Conservation (phyloP, 2,113 vertebrate genomes). For the Gymnarchus niloticus region DNA sequence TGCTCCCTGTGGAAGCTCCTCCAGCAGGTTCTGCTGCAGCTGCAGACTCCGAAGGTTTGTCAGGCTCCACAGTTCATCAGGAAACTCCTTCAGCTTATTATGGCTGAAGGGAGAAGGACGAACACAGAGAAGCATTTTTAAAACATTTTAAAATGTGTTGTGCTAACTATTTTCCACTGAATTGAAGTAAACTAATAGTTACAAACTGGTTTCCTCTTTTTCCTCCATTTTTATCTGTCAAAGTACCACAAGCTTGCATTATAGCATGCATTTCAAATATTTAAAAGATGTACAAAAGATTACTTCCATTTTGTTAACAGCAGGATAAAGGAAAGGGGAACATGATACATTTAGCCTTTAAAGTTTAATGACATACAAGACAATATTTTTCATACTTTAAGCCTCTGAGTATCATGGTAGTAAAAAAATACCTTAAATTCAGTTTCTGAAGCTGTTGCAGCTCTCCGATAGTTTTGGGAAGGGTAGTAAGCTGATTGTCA, state of each 20-base stretch:
- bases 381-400: background rate
- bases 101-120: conserved; percentile 62
- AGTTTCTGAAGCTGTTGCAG: conserved; percentile 85
- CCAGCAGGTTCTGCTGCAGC: conserved; percentile 80
- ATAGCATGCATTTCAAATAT: too few relatives aligned
- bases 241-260: background rate
- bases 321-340: background rate
- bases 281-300: too few relatives aligned
- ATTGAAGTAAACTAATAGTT: too few relatives aligned
- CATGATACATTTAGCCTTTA: too few relatives aligned
- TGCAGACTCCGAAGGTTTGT: conserved; percentile 71
- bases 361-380: background rate
- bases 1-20: conserved; percentile 68
- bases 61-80: conserved; percentile 68
- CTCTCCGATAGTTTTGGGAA: conserved; percentile 76
- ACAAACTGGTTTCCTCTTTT: too few relatives aligned
- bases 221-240: background rate
- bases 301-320: background rate
- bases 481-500: conserved; percentile 79
- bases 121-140: background rate
- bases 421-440: conserved; percentile 31
- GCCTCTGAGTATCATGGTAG: background rate
- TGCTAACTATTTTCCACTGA: too few relatives aligned
- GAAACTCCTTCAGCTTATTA: conserved; percentile 77
- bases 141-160: background rate